Base-by-base conservation (phyloP, 2,113 vertebrate genomes). In the Ammodytes marinus region DNA sequence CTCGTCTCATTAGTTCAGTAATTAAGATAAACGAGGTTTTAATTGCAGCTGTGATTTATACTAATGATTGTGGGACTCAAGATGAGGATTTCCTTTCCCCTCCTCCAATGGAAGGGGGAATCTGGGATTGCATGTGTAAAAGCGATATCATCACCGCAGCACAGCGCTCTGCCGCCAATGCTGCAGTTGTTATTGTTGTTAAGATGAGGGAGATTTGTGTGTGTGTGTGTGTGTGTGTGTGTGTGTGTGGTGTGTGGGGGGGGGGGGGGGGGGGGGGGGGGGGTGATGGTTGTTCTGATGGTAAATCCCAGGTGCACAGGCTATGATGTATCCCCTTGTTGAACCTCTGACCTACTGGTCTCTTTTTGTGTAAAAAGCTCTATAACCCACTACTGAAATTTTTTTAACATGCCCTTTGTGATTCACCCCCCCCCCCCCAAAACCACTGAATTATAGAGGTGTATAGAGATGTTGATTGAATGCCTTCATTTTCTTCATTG, bases 1-100 rank as follows among this genome's bases (percentile, higher is more conserved):
- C 93, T 91, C 90, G 91, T 95, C 93, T 94, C 95, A 96, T 96
- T 96, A 96, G 92, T 91, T 94, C 90, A 73, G 94, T 95, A 95
- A 95, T 96, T 96, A 95, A 95, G 94, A 96, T 95, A 95, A 96
- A 96, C 86, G 87, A 89, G 89, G 78, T 93, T 95, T 95, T 96
- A 96, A 96, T 96, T 95, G 95, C 94, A 82, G 85, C 86, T 89
- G 91, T 90, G 93, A 95, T 94, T 91, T 91, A 92, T 92, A 89
- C 90, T 94, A 94, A 96, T 94, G 92, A 94, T 93, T 89, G 90
- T 89, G 89, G 90, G 92, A 93, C 83, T 90, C 57, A 69, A 93
- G 90, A 91, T 88, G 90, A 90, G 87, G 89, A 91, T 91, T 89
- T 94, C 82, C 84, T 89, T 71, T 88, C 64, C 27, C 78, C 87